A percentile compares a stretch with the other conserved stretches of the same genome.
phyloP scores from a whole-genome alignment of 2,888 invertebrate genomes.

The Lasioglossum lativentre region DNA sequence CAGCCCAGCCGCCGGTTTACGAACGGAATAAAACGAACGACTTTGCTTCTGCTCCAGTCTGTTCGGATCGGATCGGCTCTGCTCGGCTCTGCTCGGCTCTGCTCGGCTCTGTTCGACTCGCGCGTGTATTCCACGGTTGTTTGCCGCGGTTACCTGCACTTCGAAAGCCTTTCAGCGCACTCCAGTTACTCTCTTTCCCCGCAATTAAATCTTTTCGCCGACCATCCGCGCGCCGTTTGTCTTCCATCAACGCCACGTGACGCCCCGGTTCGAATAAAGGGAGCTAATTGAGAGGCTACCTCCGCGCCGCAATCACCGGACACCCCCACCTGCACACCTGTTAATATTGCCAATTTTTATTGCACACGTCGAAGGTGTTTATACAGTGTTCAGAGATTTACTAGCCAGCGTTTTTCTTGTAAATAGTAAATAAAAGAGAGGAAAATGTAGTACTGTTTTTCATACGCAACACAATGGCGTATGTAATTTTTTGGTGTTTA shows the following conservation, averaged over 20 bases:
- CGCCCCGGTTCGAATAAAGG: not conserved
- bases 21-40: constrained; percentile 7
- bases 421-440: too few relatives aligned
- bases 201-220: constrained; percentile 56
- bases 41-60: not conserved
- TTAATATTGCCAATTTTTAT: not conserved
- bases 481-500: too few relatives aligned
- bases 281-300: not conserved
- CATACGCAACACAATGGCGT: too few relatives aligned
- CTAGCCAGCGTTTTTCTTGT: too few relatives aligned
- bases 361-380: too few relatives aligned
- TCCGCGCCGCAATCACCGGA: not conserved
- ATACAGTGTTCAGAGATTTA: too few relatives aligned
- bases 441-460: too few relatives aligned
- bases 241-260: not conserved
- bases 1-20: not conserved
- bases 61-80: not conserved
- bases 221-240: not conserved
- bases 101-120: not conserved
- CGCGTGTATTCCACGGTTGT: constrained; percentile 21
- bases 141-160: constrained; percentile 49
- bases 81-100: not conserved
- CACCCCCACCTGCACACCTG: not conserved
- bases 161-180: constrained; percentile 46
- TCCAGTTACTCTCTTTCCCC: constrained; percentile 43